Evolutionary conservation across 2,888 invertebrate species (phyloP), one percentile per base, ranked within the genome.

Genomic region (Molanna angustata): DNA sequence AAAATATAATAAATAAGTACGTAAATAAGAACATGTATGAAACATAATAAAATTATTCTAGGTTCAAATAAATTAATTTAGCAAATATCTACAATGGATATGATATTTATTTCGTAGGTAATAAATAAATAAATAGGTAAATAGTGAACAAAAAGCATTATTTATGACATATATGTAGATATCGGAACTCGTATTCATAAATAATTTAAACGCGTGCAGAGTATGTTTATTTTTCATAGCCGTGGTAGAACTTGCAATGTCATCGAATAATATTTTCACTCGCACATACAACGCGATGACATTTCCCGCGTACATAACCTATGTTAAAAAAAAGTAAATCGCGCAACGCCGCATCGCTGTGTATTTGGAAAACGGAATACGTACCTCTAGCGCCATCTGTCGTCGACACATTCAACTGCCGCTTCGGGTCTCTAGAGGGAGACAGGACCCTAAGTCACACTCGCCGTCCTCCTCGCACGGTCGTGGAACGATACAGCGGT

Each of bases 351-450:
- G 65, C 43, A 17, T n/a, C n/a, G n/a, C n/a, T n/a, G n/a, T n/a
- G n/a, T n/a, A n/a, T n/a, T n/a, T n/a, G n/a, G n/a, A n/a, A n/a
- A n/a, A n/a, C n/a, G n/a, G n/a, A n/a, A n/a, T n/a, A n/a, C n/a
- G n/a, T n/a, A n/a, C n/a, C n/a, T 45, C 67, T 69, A 70, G 68
- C 73, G 75, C 67, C 76, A 77, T 76, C 76, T 77, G 72, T 68
- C 64, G 54, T 61, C 51, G 58, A 56, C 54, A 50, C 55, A 37
- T 54, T 63, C 65, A 73, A 37, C 65, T 64, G 63, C 61, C 52
- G 61, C 60, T 63, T 76, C 76, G 76, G 74, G 62, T 66, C 42
- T 64, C 64, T 64, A 69, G 73, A 76, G 66, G 64, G 73, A 68
- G 76, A 75, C 62, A 66, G 73, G n/a, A 18, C 11, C 22, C 11